These are phyloP conservation scores for Falco berigora DNA, from an alignment of 2,797 vertebrate species.

Conservation along the genomic window DNA sequence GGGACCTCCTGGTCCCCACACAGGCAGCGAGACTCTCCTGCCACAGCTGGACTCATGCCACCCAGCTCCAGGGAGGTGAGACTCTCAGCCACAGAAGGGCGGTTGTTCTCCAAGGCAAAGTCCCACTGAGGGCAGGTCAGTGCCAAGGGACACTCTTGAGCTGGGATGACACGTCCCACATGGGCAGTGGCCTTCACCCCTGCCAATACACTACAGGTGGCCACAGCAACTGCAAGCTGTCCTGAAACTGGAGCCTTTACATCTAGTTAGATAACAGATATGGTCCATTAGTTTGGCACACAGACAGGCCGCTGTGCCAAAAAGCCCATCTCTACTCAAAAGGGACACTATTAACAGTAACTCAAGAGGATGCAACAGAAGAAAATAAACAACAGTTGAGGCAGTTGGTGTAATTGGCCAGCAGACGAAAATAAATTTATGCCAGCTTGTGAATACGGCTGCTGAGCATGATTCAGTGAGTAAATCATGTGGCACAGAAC, in stretches of 20 bases:
- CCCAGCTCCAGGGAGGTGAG: background rate
- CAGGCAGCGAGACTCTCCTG: fast-evolving
- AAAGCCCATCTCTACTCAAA: constrained; percentile 54
- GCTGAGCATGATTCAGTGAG: constrained; percentile 40
- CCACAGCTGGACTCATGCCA: fast-evolving
- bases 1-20: background rate
- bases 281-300: constrained; percentile 58
- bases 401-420: constrained; percentile 62
- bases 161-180: background rate
- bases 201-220: constrained; percentile 43
- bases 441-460: constrained; percentile 53
- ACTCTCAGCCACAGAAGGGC: background rate
- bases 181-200: background rate
- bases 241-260: constrained; percentile 54
- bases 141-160: background rate
- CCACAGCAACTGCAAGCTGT: constrained; percentile 54
- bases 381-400: constrained; percentile 61
- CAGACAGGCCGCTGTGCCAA: background rate
- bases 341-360: constrained; percentile 62
- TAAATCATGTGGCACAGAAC: constrained; percentile 12
- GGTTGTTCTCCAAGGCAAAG: background rate
- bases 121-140: background rate
- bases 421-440: constrained; percentile 42
- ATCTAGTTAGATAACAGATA: constrained; percentile 52
- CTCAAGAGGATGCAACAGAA: constrained; percentile 59